Conservation (phyloP, 2,113 vertebrate species). For the Rhinopithecus roxellana region DNA sequence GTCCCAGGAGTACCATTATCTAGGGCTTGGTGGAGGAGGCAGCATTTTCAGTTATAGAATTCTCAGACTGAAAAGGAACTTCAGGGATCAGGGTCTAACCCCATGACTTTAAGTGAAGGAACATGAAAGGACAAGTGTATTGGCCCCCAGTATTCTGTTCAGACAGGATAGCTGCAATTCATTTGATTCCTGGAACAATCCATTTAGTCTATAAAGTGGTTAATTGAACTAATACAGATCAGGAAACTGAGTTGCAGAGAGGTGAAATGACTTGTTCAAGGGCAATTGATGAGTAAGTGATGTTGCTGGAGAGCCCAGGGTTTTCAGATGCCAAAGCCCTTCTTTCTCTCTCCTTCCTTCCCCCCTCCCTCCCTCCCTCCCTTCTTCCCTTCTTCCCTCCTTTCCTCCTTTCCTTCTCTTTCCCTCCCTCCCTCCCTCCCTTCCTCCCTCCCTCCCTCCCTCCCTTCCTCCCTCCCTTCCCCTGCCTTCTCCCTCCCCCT, state of each 20-base stretch:
- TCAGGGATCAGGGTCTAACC: neutral
- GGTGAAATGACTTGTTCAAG: neutral
- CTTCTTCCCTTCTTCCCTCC: neutral
- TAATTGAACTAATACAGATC: neutral
- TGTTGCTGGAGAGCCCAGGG: neutral
- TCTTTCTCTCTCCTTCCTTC: too few relatives aligned
- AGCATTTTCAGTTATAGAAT: neutral
- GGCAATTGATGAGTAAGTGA: neutral
- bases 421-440: neutral
- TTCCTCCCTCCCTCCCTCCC: fast-evolving
- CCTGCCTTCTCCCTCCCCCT: too few relatives aligned
- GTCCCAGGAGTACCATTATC: too few relatives aligned
- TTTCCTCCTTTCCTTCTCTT: neutral
- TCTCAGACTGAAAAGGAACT: neutral
- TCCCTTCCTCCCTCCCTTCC: neutral
- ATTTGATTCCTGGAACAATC: neutral
- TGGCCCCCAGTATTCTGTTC: neutral
- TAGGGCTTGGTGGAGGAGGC: neutral
- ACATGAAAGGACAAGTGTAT: neutral
- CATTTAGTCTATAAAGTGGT: neutral
- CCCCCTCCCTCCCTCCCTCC: neutral
- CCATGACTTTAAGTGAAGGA: neutral
- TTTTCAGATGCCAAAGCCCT: neutral
- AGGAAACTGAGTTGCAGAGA: neutral
- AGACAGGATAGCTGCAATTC: neutral